A percentile compares a stretch with the other conserved stretches of the same genome.
Evolutionary conservation across 2,797 vertebrate genomes (phyloP).

Genomic region (Platyrinchus mystaceus): DNA sequence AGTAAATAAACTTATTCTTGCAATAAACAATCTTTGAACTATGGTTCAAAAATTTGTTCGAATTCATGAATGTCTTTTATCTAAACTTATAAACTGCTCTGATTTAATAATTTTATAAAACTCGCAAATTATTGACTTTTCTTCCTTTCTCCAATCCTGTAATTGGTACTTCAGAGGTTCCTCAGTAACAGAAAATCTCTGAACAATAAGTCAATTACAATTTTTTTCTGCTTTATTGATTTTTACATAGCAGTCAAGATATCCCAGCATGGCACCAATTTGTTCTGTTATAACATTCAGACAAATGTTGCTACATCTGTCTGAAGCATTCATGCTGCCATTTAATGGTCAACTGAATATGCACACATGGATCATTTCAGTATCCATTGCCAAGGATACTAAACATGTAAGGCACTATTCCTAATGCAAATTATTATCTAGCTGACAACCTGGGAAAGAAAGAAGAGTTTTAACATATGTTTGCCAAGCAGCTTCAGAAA

Average conservation of each 20-base stretch:
- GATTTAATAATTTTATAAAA: neutral
- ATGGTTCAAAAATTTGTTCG: neutral
- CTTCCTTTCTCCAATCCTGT: neutral
- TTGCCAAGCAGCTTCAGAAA: neutral
- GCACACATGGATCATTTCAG: neutral
- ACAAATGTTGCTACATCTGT: neutral
- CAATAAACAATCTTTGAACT: neutral
- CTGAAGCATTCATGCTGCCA: neutral
- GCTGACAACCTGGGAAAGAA: neutral
- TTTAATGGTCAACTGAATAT: neutral
- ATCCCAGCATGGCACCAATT: neutral
- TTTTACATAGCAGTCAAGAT: neutral
- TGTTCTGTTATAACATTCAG: neutral
- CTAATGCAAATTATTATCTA: neutral
- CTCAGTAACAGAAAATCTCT: neutral
- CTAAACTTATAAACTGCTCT: neutral
- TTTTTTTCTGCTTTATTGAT: neutral
- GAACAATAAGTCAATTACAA: neutral
- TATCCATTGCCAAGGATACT: neutral
- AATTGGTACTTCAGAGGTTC: neutral
- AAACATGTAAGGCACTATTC: neutral
- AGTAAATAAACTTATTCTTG: neutral
- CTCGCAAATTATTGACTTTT: neutral
- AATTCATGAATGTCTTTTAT: neutral
- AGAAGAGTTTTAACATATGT: neutral